phyloP scores from a whole-genome alignment of 2,797 vertebrate genomes.

The Pseudopleuronectes americanus region DNA sequence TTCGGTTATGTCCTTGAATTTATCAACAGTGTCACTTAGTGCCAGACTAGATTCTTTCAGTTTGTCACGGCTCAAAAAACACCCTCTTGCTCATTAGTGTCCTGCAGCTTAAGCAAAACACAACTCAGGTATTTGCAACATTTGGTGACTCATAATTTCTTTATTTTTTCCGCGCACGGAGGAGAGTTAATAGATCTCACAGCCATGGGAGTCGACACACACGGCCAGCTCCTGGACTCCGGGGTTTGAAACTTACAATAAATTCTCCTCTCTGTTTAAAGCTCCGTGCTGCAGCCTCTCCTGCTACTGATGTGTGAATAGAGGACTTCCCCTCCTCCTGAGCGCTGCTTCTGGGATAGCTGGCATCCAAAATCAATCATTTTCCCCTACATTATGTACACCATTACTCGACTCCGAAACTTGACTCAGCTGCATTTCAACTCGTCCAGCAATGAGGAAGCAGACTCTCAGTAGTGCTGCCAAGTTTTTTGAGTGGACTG shows the following conservation, averaged over 20 bases:
- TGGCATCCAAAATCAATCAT: slow-evolving; percentile 48
- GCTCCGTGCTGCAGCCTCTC: slow-evolving; percentile 14
- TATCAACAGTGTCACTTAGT: slow-evolving; percentile 14
- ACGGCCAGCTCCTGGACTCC: slow-evolving; percentile 16
- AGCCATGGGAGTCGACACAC: slow-evolving; percentile 13
- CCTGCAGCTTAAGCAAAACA: not conserved
- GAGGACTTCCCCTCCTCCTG: slow-evolving; percentile 25
- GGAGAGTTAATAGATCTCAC: slow-evolving; percentile 29
- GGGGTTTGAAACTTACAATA: slow-evolving; percentile 43
- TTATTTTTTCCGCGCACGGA: slow-evolving; percentile 22
- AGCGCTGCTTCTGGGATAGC: slow-evolving; percentile 30
- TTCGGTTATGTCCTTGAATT: slow-evolving; percentile 21
- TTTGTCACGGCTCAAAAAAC: slow-evolving; percentile 3
- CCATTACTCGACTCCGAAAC: slow-evolving; percentile 30
- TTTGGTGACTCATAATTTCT: slow-evolving; percentile 22
- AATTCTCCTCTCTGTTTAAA: slow-evolving; percentile 47
- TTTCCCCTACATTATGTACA: slow-evolving; percentile 27
- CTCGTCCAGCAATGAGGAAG: slow-evolving; percentile 29
- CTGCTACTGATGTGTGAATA: slow-evolving; percentile 39
- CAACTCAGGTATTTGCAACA: not conserved
- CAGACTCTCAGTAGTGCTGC: slow-evolving; percentile 31
- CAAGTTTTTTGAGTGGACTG: slow-evolving; percentile 34
- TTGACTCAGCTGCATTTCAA: slow-evolving; percentile 43
- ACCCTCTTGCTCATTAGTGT: slow-evolving; percentile 1
- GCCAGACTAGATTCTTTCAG: not conserved